Base-by-base conservation (phyloP, 2,113 vertebrate species). In the Ictidomys tridecemlineatus region DNA sequence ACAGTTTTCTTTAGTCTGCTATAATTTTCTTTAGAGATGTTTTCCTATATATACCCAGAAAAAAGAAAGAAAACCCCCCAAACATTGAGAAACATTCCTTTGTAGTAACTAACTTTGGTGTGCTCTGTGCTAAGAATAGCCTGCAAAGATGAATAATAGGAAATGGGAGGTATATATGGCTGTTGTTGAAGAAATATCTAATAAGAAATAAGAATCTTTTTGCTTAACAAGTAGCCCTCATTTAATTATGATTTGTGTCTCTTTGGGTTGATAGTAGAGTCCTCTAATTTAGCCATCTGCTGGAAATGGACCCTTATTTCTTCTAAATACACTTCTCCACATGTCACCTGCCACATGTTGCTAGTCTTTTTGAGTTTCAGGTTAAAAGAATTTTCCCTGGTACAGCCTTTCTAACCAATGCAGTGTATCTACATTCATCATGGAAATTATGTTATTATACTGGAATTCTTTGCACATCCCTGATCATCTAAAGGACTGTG, bases 131-230 rank as follows among this genome's bases (percentile, higher is more conserved):
- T 84, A 93, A 95, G 93, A 91, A 79, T 79, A 73, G 39, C 53
- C 63, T 87, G 34, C 28, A 85, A 74, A 93, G 83, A 84, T 72
- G 10, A 77, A 51, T 51, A 85, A 78, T 37, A 85, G 83, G 22
- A 93, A 79, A 84, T 45, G 45, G 17, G 48, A 83, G 22, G 53
- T 91, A 42, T 91, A 80, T 28, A 79, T 69, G 65, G 30, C 18
- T 88, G 37, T 17, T 73, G 28, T 28, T 93, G 32, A 93, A 88
- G 16, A 95, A 72, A 39, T 79, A 94, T n/a, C 34, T 79, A 78
- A 88, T 78, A 12, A 89, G 42, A 94, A 94, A 82, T 70, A 82
- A 92, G 73, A 85, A 53, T 89, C n/a, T 63, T 94, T 85, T 84
- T 79, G 16, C 45, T 20, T 72, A 91, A 80, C 80, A 90, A 87